Percentiles rank a stretch among this genome's conserved stretches.
phyloP scores from a whole-genome alignment of 2,888 invertebrate species.

The Melolontha melolontha region DNA sequence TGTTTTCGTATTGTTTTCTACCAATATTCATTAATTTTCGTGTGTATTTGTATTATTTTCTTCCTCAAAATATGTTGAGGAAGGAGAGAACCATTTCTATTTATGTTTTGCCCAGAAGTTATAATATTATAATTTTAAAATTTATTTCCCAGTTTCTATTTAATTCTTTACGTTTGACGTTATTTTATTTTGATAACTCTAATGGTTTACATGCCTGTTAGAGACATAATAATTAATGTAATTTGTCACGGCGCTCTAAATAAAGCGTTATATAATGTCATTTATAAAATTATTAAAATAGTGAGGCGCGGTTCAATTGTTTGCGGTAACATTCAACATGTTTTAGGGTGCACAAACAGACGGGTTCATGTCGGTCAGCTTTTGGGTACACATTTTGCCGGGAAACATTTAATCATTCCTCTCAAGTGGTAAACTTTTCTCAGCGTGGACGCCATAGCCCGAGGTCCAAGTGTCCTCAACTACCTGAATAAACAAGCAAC shows the following conservation, averaged over 20 bases:
- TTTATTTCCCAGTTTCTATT: too few relatives aligned
- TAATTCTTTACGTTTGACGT: too few relatives aligned
- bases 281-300: conserved; percentile 32
- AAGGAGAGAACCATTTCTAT: too few relatives aligned
- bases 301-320: conserved; percentile 27
- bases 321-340: conserved; percentile 30
- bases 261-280: not conserved
- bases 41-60: too few relatives aligned
- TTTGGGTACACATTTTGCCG: conserved; percentile 33
- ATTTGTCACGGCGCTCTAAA: not conserved
- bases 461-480: conserved; percentile 40
- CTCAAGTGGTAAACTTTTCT: conserved; percentile 37
- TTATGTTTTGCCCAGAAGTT: too few relatives aligned
- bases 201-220: too few relatives aligned
- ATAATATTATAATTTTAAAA: too few relatives aligned
- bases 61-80: too few relatives aligned
- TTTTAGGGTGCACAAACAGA: conserved; percentile 21
- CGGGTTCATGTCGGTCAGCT: conserved; percentile 31
- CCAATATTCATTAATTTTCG: too few relatives aligned
- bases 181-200: too few relatives aligned
- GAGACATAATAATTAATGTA: too few relatives aligned
- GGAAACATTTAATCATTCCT: conserved; percentile 39
- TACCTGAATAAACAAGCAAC: conserved; percentile 41
- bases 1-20: too few relatives aligned
- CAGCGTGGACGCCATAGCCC: conserved; percentile 7